phyloP scores from a whole-genome alignment of 2,113 vertebrate genomes.

The Pachypanchax playfairii region DNA sequence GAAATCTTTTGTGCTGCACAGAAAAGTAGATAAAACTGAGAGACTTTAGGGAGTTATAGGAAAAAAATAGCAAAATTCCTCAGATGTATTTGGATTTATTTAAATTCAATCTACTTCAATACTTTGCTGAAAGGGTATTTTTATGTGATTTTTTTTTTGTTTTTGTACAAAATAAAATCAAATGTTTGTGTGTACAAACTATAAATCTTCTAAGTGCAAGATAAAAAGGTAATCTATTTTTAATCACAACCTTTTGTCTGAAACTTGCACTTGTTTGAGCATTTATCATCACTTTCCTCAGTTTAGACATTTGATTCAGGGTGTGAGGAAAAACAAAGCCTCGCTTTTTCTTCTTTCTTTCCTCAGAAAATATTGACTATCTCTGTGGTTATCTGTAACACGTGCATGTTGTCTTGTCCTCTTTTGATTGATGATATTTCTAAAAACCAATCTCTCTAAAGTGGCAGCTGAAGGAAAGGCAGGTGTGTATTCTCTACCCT shows the following conservation, averaged over 20 bases:
- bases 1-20: slow-evolving; percentile 15
- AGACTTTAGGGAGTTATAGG: background rate
- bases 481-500: slow-evolving; percentile 46
- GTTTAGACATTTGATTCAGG: slow-evolving; percentile 17
- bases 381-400: slow-evolving; percentile 26
- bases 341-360: slow-evolving; percentile 1
- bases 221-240: background rate
- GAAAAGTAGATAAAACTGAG: background rate
- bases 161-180: background rate
- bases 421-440: slow-evolving; percentile 66
- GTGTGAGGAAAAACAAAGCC: background rate
- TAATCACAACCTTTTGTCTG: slow-evolving; percentile 18
- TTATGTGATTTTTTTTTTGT: too few species aligned
- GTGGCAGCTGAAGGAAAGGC: slow-evolving; percentile 30
- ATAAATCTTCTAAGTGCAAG: background rate
- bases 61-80: background rate
- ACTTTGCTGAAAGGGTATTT: too few species aligned
- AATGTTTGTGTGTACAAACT: background rate
- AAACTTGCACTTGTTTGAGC: slow-evolving; percentile 4
- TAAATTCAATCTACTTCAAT: too few species aligned
- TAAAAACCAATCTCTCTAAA: slow-evolving; percentile 63
- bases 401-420: slow-evolving; percentile 25
- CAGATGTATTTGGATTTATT: too few species aligned
- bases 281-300: slow-evolving; percentile 14
- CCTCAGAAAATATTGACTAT: slow-evolving; percentile 39